Conservation (phyloP, 2,888 invertebrate species). For the Mechanitis mazaeus region DNA sequence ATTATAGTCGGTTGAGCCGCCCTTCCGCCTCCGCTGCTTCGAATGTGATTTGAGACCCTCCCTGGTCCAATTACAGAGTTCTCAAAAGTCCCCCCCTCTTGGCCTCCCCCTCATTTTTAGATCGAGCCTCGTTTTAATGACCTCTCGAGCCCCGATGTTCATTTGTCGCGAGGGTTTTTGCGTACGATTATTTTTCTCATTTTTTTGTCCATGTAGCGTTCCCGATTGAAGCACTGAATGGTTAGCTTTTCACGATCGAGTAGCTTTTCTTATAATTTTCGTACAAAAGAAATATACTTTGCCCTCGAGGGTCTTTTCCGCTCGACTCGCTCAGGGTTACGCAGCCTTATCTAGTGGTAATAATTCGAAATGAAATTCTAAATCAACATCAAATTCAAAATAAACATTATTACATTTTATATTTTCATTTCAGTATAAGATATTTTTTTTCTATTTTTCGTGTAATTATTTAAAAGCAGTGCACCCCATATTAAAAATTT, state of each 20-base stretch:
- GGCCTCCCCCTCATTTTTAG: conserved; percentile 67
- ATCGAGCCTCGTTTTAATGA: conserved; percentile 75
- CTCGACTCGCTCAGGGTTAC: conserved; percentile 24
- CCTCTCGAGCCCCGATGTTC: conserved; percentile 75
- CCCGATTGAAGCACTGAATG: conserved; percentile 33
- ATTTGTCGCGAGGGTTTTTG: conserved; percentile 72
- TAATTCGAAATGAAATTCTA: conserved; percentile 8
- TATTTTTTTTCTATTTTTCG: conserved; percentile 28
- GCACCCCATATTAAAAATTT: conserved; percentile 69
- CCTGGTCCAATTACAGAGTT: conserved; percentile 74
- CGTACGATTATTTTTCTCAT: conserved; percentile 65
- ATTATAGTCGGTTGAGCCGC: conserved; percentile 73
- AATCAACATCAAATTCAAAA: neutral
- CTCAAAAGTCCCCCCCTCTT: conserved; percentile 61
- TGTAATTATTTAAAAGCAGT: conserved; percentile 55
- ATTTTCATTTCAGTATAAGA: conserved; percentile 7
- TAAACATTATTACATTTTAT: neutral
- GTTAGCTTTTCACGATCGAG: conserved; percentile 30
- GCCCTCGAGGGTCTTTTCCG: conserved; percentile 22
- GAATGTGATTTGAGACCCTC: conserved; percentile 75
- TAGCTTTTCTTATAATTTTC: conserved; percentile 30
- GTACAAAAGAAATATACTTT: conserved; percentile 27
- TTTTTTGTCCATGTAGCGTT: conserved; percentile 54
- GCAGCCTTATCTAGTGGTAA: conserved; percentile 21
- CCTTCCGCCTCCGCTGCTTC: conserved; percentile 72